phyloP scores from a whole-genome alignment of 1,140 invertebrate genomes.

The Panonychus citri region DNA sequence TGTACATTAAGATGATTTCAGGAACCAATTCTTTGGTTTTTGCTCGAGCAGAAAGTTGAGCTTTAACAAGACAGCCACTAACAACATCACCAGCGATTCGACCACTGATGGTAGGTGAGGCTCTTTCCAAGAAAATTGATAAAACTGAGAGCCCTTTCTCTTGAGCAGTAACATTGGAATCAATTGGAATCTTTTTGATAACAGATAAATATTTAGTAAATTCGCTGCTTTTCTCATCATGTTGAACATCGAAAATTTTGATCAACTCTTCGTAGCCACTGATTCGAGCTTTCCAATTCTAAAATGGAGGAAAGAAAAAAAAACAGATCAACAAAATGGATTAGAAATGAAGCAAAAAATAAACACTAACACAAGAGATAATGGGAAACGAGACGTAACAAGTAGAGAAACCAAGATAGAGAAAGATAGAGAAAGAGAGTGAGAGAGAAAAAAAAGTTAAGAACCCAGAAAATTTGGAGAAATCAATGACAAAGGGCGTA shows the following conservation, averaged over 20 bases:
- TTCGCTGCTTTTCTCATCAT: slow-evolving; percentile 75
- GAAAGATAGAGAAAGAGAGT: too few relatives aligned
- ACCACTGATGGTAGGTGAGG: slow-evolving; percentile 37
- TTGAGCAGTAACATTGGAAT: slow-evolving; percentile 81
- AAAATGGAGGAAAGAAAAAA: slow-evolving; percentile 11
- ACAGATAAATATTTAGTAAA: slow-evolving; percentile 71
- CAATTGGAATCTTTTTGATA: slow-evolving; percentile 84
- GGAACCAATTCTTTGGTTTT: slow-evolving; percentile 74
- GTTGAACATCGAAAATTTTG: slow-evolving; percentile 46
- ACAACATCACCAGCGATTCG: slow-evolving; percentile 67
- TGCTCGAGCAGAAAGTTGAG: slow-evolving; percentile 63
- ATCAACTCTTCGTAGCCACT: slow-evolving; percentile 78
- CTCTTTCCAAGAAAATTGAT: slow-evolving; percentile 69
- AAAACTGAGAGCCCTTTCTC: slow-evolving; percentile 85
- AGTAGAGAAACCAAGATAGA: neutral
- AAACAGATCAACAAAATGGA: slow-evolving; percentile 7
- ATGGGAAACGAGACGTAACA: neutral
- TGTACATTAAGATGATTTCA: slow-evolving; percentile 71
- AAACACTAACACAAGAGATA: too few relatives aligned
- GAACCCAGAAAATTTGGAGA: too few relatives aligned
- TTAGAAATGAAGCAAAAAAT: too few relatives aligned
- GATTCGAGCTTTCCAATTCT: slow-evolving; percentile 77
- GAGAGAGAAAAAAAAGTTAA: too few relatives aligned
- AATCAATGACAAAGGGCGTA: too few relatives aligned
- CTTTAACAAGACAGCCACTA: slow-evolving; percentile 66